These are phyloP conservation scores for Osmerus eperlanus DNA, from an alignment of 2,113 vertebrate species.

Conservation along the genomic window DNA sequence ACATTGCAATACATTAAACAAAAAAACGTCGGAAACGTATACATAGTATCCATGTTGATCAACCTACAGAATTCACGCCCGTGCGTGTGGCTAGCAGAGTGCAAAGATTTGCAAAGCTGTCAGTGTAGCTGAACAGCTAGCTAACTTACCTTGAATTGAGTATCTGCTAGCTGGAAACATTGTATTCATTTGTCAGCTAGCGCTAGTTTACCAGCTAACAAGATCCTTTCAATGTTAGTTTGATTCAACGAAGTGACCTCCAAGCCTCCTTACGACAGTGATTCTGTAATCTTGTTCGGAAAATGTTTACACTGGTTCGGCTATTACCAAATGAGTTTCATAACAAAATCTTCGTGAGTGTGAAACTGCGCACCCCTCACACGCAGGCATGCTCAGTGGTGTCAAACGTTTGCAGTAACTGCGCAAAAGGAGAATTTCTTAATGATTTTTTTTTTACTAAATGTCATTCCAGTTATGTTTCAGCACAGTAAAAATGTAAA, in stretches of 20 bases:
- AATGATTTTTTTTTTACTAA: too few relatives aligned
- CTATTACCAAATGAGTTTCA: not conserved
- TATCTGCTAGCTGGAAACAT: constrained; percentile 75
- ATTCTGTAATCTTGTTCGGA: too few relatives aligned
- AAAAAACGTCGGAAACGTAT: too few relatives aligned
- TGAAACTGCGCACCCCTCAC: not conserved
- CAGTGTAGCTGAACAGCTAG: constrained; percentile 21
- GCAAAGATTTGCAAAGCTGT: not conserved
- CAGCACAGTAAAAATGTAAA: too few relatives aligned
- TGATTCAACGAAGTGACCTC: not conserved
- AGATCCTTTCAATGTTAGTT: not conserved
- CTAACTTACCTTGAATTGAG: constrained; percentile 63
- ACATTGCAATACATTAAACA: too few relatives aligned
- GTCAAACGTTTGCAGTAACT: too few relatives aligned
- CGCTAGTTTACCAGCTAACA: not conserved
- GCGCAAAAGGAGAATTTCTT: too few relatives aligned
- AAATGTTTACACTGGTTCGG: not conserved
- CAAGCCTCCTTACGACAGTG: too few relatives aligned
- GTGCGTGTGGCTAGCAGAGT: too few relatives aligned
- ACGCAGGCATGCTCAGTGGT: not conserved
- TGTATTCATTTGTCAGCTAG: constrained; percentile 21
- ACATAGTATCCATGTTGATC: too few relatives aligned
- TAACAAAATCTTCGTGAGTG: not conserved
- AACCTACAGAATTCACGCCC: not conserved
- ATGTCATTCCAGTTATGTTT: too few relatives aligned